Evolutionary conservation across 2,113 vertebrate species (phyloP), one percentile per base, ranked within the genome.

Genomic region (Lasiurus borealis): DNA sequence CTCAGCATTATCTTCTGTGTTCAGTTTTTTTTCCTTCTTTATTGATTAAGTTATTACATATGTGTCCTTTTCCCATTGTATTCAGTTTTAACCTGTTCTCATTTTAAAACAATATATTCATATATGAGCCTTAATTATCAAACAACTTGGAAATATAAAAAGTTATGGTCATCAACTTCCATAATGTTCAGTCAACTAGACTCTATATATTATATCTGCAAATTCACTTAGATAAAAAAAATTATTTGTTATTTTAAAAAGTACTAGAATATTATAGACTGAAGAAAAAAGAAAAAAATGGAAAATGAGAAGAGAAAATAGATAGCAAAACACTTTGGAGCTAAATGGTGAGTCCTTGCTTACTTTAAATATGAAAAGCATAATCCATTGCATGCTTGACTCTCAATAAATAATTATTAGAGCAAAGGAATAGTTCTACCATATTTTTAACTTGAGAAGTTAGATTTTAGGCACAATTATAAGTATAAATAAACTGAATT

Each of bases 401-500:
- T 92, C 36, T 92, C 66, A 85, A 85, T 40, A 93, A 91, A 82
- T 77, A 87, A 93, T 78, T 92, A 46, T 8, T 66, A 48, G 4
- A 83, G 8, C 54, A 85, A 91, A 69, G 83, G 6, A 94, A 68
- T 40, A 72, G 78, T 34, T 62, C 85, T 66, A 57, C 4, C 50
- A 89, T 76, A 13, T 25, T 72, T 90, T 59, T 44, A 95, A 71
- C 66, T 57, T 46, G 83, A 36, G 64, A 88, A 80, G 36, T 23
- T 91, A 87, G 15, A 7, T 46, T 75, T 72, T 81, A 94, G 40
- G 21, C 3, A 36, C 34, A 82, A 50, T 75, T 48, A 18, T 50
- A 88, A 92, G 40, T 71, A 5, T 77, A 93, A 93, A 25, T 87
- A 85, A 95, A 75, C 1, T 62, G 29, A 40, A 85, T 59, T 92